Base-by-base conservation (phyloP, 2,888 invertebrate genomes). In the Leuctra nigra region DNA sequence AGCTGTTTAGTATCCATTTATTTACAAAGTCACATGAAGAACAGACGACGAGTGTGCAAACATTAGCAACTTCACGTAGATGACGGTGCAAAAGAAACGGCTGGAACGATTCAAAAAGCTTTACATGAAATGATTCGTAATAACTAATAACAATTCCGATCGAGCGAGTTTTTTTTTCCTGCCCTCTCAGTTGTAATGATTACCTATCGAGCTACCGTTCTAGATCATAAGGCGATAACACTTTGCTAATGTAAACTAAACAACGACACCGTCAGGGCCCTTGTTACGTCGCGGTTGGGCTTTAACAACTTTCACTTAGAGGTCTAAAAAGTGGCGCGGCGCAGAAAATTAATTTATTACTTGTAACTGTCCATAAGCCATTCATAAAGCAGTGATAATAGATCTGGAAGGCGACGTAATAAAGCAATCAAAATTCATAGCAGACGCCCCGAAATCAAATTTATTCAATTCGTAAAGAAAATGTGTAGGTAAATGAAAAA, bases 341-440 rank as follows among this genome's bases (percentile, higher is more conserved):
- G 50, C 50, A 20, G n/a, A n/a, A 50, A 50, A 50, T 50, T 50
- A 50, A 50, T 50, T 50, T 50, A 50, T 50, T 50, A 33, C 50
- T 33, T 50, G 35, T 33, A 29, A 33, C 50, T 29, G 33, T 4
- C 50, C 18, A 20, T n/a, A 16, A 20, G 36, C 33, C 50, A 50
- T 50, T 50, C 50, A 50, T 50, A 50, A 33, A 50, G 9, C 18
- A 35, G 33, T 6, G n/a, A 33, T 35, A 20, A 50, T 50, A 20
- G 33, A 50, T 33, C 33, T 50, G 35, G 50, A 35, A n/a, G 11
- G 11, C 11, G 11, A 7, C 35, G 20, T 50, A 35, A 50, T 50
- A 33, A 56, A 56, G 39, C 59, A 59, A 46, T 59, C 59, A 56
- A 59, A 59, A 59, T 59, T 59, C 55, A 55, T 55, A 59, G 57